phyloP scores from a whole-genome alignment of 1,140 invertebrate genomes.

The Drosophila pachea region DNA sequence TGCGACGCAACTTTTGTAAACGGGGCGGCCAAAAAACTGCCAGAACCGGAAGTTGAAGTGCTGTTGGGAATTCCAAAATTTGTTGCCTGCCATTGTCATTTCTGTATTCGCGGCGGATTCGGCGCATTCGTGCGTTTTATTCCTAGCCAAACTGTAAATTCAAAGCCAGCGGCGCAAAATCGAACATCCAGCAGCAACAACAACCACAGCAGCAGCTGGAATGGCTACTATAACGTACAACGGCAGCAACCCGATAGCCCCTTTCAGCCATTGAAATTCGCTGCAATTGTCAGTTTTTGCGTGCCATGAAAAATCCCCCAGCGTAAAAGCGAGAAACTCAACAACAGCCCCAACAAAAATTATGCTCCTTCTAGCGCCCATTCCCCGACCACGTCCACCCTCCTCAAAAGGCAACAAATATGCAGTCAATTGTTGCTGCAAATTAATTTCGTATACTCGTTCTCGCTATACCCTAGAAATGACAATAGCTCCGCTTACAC shows the following conservation, averaged over 20 bases:
- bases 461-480: background rate
- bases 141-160: slow-evolving; percentile 67
- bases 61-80: slow-evolving; percentile 75
- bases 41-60: slow-evolving; percentile 69
- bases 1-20: slow-evolving; percentile 58
- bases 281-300: slow-evolving; percentile 69
- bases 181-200: slow-evolving; percentile 49
- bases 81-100: slow-evolving; percentile 76
- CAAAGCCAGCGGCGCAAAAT: slow-evolving; percentile 70
- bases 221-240: slow-evolving; percentile 20
- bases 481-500: too few relatives aligned
- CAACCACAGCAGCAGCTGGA: slow-evolving; percentile 11
- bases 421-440: slow-evolving; percentile 1
- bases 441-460: slow-evolving; percentile 3
- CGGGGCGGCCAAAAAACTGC: slow-evolving; percentile 41
- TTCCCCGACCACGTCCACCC: background rate
- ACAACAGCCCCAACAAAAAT: slow-evolving; percentile 55
- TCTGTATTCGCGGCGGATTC: slow-evolving; percentile 66
- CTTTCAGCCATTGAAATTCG: slow-evolving; percentile 56
- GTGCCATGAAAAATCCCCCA: slow-evolving; percentile 54
- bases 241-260: slow-evolving; percentile 36
- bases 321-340: slow-evolving; percentile 53
- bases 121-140: slow-evolving; percentile 74
- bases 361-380: slow-evolving; percentile 39
- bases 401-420: slow-evolving; percentile 3